phyloP scores from a whole-genome alignment of 2,797 vertebrate species.

The Enteromius argenteus region DNA sequence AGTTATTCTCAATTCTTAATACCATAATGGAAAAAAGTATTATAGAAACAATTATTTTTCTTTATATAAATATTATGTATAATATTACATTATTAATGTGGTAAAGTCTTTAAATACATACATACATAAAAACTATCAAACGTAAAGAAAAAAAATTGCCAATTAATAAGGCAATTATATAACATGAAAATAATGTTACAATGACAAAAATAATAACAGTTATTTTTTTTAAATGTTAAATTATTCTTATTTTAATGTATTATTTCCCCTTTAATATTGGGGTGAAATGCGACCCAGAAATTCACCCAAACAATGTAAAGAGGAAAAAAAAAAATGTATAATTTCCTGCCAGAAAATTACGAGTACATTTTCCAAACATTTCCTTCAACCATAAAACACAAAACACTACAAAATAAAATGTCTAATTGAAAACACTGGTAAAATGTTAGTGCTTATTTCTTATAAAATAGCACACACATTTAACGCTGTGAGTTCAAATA shows the following conservation, averaged over 20 bases:
- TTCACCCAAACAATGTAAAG: not conserved
- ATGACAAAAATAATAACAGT: not conserved
- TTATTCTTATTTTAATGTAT: not conserved
- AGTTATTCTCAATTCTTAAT: not conserved
- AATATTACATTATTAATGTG: not conserved
- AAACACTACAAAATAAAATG: not conserved
- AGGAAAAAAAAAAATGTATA: not conserved
- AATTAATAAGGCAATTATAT: not conserved
- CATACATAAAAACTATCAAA: not conserved
- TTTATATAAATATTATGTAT: not conserved
- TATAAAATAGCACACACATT: no score
- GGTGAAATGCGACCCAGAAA: constrained; percentile 1
- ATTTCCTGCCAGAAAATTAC: not conserved
- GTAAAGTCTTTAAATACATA: not conserved
- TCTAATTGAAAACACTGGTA: not conserved
- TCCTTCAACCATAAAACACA: not conserved
- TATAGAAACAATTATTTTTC: not conserved
- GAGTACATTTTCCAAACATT: not conserved
- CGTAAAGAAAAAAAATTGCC: not conserved
- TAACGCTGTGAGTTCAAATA: no score
- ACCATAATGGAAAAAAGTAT: not conserved
- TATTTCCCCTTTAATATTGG: not conserved
- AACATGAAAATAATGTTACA: not conserved
- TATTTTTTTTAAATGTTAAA: not conserved
- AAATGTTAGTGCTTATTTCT: no score